Evolutionary conservation across 1,140 invertebrate genomes (phyloP).

Genomic region (Cephus cinctus): DNA sequence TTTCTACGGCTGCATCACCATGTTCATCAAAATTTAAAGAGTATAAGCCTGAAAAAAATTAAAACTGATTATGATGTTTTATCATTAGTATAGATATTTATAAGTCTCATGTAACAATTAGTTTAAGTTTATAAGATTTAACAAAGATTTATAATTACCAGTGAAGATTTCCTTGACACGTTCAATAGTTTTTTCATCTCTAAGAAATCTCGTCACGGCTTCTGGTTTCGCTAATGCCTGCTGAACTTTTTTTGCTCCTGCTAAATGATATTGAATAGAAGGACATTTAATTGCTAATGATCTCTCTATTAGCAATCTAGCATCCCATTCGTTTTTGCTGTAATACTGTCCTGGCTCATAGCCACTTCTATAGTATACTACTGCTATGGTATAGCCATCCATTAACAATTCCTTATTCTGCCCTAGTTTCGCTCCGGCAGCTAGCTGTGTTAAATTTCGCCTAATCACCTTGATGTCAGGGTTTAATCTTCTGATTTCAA

Average conservation of each 20-base stretch:
- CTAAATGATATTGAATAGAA: conserved; percentile 82
- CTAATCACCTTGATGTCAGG: conserved; percentile 71
- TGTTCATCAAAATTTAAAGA: conserved; percentile 77
- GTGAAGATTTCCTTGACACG: conserved; percentile 80
- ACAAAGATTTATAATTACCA: conserved; percentile 41
- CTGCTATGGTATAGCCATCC: conserved; percentile 70
- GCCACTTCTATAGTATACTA: conserved; percentile 89
- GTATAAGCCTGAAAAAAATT: conserved; percentile 63
- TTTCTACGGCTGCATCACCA: conserved; percentile 73
- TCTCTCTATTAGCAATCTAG: conserved; percentile 79
- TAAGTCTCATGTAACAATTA: neutral
- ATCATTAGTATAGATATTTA: neutral
- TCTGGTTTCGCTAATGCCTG: conserved; percentile 76
- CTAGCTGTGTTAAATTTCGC: conserved; percentile 66
- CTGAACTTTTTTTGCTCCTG: conserved; percentile 86
- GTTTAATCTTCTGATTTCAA: conserved; percentile 70
- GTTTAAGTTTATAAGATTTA: neutral
- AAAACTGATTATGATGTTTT: neutral
- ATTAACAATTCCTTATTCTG: conserved; percentile 61
- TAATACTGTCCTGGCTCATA: conserved; percentile 86
- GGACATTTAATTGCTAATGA: conserved; percentile 91
- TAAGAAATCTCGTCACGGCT: conserved; percentile 71
- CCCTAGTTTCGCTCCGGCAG: conserved; percentile 56
- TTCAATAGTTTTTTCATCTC: conserved; percentile 29
- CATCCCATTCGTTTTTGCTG: conserved; percentile 79